Evolutionary conservation across 2,888 invertebrate species (phyloP).

Genomic region (Agonopterix subpropinquella): DNA sequence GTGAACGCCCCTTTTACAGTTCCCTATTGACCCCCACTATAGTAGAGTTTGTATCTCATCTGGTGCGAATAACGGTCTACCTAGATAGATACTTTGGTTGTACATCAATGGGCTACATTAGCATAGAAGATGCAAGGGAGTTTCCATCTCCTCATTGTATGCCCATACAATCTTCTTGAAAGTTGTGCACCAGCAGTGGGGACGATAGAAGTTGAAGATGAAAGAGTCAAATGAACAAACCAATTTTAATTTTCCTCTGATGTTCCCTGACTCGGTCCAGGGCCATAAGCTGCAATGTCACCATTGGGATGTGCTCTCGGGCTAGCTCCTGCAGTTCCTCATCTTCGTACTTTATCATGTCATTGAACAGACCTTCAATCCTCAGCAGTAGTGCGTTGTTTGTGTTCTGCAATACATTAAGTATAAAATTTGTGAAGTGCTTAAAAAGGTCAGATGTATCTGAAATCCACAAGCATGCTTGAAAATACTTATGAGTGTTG

Average conservation of each 20-base stretch:
- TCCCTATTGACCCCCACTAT: no score
- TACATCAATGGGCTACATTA: no score
- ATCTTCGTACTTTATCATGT: conserved; percentile 82
- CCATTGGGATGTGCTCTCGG: conserved; percentile 79
- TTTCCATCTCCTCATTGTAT: no score
- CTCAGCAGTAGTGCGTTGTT: conserved; percentile 46
- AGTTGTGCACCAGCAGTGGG: no score
- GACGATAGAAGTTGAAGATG: no score
- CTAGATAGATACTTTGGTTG: no score
- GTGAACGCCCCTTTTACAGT: no score
- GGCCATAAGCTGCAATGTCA: conserved; percentile 78
- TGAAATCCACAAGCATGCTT: background rate
- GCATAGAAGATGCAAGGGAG: no score
- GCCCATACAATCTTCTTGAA: no score
- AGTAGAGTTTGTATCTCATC: no score
- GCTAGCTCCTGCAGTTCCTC: conserved; percentile 79
- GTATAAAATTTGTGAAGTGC: background rate
- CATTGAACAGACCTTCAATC: conserved; percentile 65
- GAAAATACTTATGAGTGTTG: no score
- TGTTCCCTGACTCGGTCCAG: conserved; percentile 76
- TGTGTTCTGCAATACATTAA: conserved; percentile 34
- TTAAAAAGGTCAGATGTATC: background rate
- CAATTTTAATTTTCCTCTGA: conserved; percentile 76
- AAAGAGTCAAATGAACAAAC: conserved; percentile 28
- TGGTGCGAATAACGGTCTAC: no score